These are phyloP conservation scores for Heliangelus exortis DNA, from an alignment of 2,797 vertebrate species.

Conservation along the genomic window DNA sequence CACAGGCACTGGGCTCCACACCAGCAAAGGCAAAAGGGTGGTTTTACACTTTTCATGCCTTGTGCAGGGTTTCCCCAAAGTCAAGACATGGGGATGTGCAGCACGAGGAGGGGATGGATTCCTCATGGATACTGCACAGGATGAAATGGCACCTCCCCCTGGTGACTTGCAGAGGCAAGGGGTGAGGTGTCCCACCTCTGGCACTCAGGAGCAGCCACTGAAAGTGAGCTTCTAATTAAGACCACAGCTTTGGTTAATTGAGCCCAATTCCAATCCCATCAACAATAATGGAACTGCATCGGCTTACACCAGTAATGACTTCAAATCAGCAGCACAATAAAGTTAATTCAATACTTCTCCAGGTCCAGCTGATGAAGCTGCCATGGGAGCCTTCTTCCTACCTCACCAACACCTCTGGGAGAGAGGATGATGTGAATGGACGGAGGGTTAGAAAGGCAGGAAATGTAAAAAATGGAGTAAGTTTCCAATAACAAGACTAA, in stretches of 20 bases:
- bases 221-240: conserved; percentile 61
- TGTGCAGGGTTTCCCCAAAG: background rate
- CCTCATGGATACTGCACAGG: too few relatives aligned
- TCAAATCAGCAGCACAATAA: conserved; percentile 45
- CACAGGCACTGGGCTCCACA: accelerated
- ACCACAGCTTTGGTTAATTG: conserved; percentile 37
- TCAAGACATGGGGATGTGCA: background rate
- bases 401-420: accelerated
- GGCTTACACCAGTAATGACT: conserved; percentile 68
- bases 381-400: background rate
- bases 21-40: background rate
- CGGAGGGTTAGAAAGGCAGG: background rate
- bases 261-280: conserved; percentile 71
- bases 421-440: accelerated
- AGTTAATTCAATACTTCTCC: conserved; percentile 53
- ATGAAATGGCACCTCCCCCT: background rate
- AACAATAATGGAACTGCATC: conserved; percentile 69
- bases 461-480: background rate
- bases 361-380: conserved; percentile 33
- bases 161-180: accelerated
- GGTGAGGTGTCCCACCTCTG: background rate
- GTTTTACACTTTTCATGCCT: background rate
- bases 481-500: background rate
- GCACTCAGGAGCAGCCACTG: background rate
- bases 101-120: background rate